Percentiles rank a stretch among this genome's conserved stretches.
phyloP scores from a whole-genome alignment of 2,888 invertebrate species.

The Macrosiphum euphorbiae region DNA sequence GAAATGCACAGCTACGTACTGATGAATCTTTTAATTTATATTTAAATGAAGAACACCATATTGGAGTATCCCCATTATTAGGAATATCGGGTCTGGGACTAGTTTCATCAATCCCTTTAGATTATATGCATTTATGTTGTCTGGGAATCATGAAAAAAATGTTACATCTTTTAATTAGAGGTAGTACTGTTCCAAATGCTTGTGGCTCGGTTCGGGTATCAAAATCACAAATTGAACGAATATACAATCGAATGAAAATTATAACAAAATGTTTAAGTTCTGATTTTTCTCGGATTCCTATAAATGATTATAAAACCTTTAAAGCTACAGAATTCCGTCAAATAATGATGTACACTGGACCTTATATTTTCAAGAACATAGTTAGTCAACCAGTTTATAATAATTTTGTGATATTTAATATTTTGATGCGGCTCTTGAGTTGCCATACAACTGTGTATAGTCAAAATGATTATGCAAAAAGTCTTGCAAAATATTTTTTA shows the following conservation, averaged over 20 bases:
- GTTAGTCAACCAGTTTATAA: slow-evolving; percentile 12
- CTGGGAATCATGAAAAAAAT: slow-evolving; percentile 7
- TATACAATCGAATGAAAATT: neutral
- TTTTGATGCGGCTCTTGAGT: slow-evolving; percentile 17
- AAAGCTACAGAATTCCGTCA: slow-evolving; percentile 20
- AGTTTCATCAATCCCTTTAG: neutral
- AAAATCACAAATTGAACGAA: neutral
- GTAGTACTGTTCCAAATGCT: neutral
- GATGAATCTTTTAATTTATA: neutral
- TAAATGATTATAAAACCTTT: neutral
- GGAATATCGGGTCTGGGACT: neutral
- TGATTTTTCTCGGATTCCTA: slow-evolving; percentile 20
- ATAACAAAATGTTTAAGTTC: neutral
- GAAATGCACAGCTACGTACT: neutral
- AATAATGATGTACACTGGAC: slow-evolving; percentile 20
- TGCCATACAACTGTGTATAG: neutral
- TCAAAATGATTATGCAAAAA: slow-evolving; percentile 20
- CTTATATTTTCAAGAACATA: neutral
- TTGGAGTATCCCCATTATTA: slow-evolving; percentile 9
- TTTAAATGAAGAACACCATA: slow-evolving; percentile 7
- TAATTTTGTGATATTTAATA: slow-evolving; percentile 24
- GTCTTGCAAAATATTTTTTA: neutral
- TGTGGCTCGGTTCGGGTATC: neutral
- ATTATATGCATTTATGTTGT: slow-evolving; percentile 13
- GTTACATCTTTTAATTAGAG: neutral